Conservation (phyloP, 2,888 invertebrate species). For the Coelopa pilipes region DNA sequence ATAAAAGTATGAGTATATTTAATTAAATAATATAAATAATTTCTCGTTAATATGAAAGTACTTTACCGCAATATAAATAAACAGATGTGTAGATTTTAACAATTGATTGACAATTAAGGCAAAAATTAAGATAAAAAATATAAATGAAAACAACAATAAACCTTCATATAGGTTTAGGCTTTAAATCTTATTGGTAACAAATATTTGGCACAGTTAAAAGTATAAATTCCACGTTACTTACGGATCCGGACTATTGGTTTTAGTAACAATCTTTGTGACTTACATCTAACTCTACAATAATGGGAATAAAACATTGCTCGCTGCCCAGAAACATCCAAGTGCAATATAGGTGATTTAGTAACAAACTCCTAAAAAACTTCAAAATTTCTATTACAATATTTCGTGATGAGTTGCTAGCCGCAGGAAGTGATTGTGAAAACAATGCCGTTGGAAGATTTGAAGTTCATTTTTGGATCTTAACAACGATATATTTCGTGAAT, state of each 20-base stretch:
- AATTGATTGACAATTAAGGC: neutral
- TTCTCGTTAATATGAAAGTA: neutral
- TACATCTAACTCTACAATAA: too few relatives aligned
- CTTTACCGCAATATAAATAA: constrained; percentile 14
- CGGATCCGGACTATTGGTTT: too few relatives aligned
- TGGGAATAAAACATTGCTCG: too few relatives aligned
- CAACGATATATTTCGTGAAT: too few relatives aligned
- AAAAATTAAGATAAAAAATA: constrained; percentile 4
- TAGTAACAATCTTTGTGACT: too few relatives aligned
- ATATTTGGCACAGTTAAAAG: constrained; percentile 47
- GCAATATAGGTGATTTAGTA: too few relatives aligned
- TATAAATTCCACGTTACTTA: neutral
- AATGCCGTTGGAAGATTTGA: too few relatives aligned
- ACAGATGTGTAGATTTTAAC: constrained; percentile 11
- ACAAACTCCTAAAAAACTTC: neutral
- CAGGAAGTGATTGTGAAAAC: too few relatives aligned
- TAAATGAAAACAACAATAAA: constrained; percentile 5
- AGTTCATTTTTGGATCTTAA: too few relatives aligned
- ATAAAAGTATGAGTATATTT: neutral
- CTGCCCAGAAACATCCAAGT: too few relatives aligned
- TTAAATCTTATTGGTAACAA: constrained; percentile 39
- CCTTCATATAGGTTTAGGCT: neutral
- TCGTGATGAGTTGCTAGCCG: neutral
- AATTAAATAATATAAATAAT: too few relatives aligned
- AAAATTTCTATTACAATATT: neutral